These are phyloP conservation scores for Ditylenchus weischeri DNA, from an alignment of 2,888 invertebrate genomes.

Conservation along the genomic window DNA sequence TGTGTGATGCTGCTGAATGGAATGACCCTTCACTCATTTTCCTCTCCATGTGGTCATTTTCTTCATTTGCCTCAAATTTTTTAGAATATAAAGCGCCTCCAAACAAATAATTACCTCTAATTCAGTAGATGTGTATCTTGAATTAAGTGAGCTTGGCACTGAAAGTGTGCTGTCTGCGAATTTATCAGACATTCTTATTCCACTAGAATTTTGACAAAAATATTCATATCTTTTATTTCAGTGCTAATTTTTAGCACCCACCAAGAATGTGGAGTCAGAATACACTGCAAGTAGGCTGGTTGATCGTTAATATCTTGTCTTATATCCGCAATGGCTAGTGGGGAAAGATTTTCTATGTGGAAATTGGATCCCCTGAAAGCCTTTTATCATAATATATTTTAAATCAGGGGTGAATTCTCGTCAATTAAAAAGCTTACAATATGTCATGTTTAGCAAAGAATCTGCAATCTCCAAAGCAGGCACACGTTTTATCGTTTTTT, in stretches of 20 bases:
- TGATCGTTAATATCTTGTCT: slow-evolving; percentile 24
- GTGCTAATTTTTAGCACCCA: neutral
- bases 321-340: neutral
- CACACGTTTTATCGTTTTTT: slow-evolving; percentile 71
- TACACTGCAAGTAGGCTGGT: slow-evolving; percentile 39
- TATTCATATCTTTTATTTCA: neutral
- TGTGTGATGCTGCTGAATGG: slow-evolving; percentile 27
- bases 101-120: no score
- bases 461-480: slow-evolving; percentile 87
- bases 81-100: no score
- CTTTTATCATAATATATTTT: no score
- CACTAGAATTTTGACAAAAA: neutral
- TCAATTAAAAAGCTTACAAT: neutral
- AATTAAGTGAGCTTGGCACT: no score
- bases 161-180: neutral
- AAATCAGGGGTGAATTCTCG: no score
- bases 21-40: slow-evolving; percentile 28
- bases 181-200: neutral
- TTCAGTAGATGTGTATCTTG: no score
- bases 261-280: slow-evolving; percentile 25
- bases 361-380: slow-evolving; percentile 47
- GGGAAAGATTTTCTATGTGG: slow-evolving; percentile 27
- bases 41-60: neutral
- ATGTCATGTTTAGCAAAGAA: slow-evolving; percentile 85
- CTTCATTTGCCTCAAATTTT: neutral